A percentile compares a stretch with the other conserved stretches of the same genome.
Conservation (phyloP, 2,797 vertebrate genomes). For the Enteromius radiatus region DNA sequence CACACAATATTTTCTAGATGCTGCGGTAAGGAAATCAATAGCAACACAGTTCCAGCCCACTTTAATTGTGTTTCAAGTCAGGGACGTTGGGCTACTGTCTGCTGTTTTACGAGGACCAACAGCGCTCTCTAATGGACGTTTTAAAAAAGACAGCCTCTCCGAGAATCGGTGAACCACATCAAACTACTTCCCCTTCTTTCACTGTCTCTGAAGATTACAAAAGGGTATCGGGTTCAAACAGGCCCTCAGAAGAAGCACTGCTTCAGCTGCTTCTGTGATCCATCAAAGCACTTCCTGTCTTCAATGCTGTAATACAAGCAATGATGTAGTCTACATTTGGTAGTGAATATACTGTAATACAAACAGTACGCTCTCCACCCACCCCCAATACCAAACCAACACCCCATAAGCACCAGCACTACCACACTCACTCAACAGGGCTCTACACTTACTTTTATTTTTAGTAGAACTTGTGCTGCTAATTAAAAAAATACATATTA, state of each 20-base stretch:
- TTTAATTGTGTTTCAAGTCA: constrained; percentile 53
- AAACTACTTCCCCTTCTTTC: background rate
- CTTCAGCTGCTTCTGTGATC: constrained; percentile 21
- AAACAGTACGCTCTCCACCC: too few relatives aligned
- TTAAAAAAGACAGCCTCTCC: background rate
- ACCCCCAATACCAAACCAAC: too few relatives aligned
- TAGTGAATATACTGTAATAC: too few relatives aligned
- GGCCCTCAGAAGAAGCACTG: constrained; percentile 21
- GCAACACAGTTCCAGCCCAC: constrained; percentile 47
- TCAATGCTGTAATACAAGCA: constrained; percentile 1
- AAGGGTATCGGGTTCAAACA: constrained; percentile 11
- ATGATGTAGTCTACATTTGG: too few relatives aligned
- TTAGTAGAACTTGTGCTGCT: too few relatives aligned
- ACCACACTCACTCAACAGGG: too few relatives aligned
- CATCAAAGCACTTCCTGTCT: constrained; percentile 26
- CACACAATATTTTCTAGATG: constrained; percentile 54
- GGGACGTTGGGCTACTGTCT: background rate
- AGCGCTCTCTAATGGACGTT: constrained; percentile 45
- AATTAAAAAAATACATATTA: too few relatives aligned
- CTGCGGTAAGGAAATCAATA: constrained; percentile 61
- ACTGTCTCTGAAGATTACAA: constrained; percentile 13
- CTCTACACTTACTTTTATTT: too few relatives aligned
- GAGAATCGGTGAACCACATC: background rate
- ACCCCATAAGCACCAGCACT: too few relatives aligned
- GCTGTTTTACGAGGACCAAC: constrained; percentile 34